These are phyloP conservation scores for Pluvianellus socialis DNA, from an alignment of 2,113 vertebrate genomes.

Conservation along the genomic window DNA sequence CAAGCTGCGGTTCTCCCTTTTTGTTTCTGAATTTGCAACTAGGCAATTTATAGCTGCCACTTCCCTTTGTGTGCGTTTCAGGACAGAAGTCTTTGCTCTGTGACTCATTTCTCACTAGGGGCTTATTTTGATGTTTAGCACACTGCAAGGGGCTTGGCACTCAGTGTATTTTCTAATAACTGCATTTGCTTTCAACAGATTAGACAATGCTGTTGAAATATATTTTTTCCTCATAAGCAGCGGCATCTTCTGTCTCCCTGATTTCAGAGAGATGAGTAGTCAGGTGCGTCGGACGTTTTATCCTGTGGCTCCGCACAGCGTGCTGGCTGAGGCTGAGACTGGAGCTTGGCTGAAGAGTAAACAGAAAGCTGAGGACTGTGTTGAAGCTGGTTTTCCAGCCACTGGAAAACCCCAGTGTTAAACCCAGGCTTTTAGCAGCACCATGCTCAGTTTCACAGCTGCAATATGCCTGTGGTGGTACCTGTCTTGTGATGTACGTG, in stretches of 20 bases:
- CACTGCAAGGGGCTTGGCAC: not conserved
- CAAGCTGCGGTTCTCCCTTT: not conserved
- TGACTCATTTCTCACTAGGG: not conserved
- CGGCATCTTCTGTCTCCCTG: not conserved
- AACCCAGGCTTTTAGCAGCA: not conserved
- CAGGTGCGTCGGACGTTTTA: not conserved
- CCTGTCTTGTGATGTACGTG: not conserved
- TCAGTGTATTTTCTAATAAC: not conserved
- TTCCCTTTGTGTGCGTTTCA: not conserved
- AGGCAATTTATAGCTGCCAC: not conserved
- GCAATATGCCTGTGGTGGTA: not conserved
- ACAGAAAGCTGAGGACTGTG: not conserved
- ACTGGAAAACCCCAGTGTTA: not conserved
- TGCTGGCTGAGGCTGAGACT: not conserved
- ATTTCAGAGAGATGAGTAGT: not conserved
- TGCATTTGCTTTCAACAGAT: not conserved
- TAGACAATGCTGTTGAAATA: not conserved
- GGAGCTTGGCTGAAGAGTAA: not conserved
- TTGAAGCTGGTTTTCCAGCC: not conserved
- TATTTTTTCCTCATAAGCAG: not conserved
- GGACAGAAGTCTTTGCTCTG: not conserved
- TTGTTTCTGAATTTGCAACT: constrained; percentile 44
- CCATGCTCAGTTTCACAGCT: not conserved
- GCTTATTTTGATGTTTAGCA: not conserved
- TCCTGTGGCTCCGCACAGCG: not conserved